Evolutionary conservation across 2,113 vertebrate genomes (phyloP).

Genomic region (Oreotrochilus melanogaster): DNA sequence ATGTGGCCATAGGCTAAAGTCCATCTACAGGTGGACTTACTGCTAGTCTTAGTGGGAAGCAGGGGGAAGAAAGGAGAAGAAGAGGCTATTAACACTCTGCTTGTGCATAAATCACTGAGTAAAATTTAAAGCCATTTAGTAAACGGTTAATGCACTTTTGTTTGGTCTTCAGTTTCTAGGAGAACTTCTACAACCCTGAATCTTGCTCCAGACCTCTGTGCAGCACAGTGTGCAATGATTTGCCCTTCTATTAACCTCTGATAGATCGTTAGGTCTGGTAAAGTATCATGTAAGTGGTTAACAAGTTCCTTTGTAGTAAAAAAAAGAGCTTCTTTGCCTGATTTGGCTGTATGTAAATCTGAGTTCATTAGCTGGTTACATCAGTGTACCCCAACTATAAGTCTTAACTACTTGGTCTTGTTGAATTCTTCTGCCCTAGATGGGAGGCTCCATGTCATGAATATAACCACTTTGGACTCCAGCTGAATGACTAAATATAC

Average conservation of each 20-base stretch:
- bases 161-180: not conserved
- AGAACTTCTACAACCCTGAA: not conserved
- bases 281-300: not conserved
- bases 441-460: not conserved
- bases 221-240: fast-evolving
- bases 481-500: not conserved
- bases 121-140: not conserved
- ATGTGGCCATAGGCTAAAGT: not conserved
- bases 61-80: not conserved
- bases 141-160: not conserved
- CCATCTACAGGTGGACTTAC: not conserved
- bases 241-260: not conserved
- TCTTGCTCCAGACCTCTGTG: not conserved
- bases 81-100: not conserved
- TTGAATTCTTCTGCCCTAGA: not conserved
- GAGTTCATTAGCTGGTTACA: not conserved
- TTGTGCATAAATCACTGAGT: not conserved
- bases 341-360: slow-evolving; percentile 1
- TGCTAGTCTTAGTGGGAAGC: not conserved
- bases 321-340: not conserved
- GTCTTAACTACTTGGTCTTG: not conserved
- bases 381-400: not conserved
- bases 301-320: not conserved
- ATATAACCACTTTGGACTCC: not conserved
- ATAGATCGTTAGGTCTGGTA: not conserved